These are phyloP conservation scores for Desmodus rotundus DNA, from an alignment of 2,113 vertebrate genomes.

Conservation along the genomic window DNA sequence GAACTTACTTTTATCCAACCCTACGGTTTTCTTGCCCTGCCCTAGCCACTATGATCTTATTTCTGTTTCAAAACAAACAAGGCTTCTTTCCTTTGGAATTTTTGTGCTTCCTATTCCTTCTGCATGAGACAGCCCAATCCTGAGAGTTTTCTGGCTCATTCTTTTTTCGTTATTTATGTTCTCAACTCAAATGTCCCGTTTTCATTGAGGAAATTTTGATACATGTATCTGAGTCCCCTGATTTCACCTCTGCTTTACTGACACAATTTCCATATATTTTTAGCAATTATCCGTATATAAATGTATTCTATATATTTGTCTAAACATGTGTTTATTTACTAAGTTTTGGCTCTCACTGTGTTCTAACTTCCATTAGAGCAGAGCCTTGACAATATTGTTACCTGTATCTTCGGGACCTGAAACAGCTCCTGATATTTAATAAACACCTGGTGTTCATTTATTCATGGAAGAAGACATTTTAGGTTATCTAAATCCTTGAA, in stretches of 20 bases:
- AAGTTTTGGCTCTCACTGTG: background rate
- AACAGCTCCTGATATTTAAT: background rate
- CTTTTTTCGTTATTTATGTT: background rate
- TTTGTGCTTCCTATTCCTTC: background rate
- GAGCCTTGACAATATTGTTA: too few species aligned
- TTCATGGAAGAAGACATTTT: background rate
- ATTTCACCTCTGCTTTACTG: background rate
- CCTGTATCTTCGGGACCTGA: background rate
- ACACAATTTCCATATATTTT: background rate
- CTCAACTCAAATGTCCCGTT: background rate
- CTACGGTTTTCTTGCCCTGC: background rate
- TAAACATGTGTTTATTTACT: background rate
- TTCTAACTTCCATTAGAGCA: background rate
- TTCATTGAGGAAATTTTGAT: background rate
- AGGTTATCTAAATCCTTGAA: background rate
- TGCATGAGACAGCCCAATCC: background rate
- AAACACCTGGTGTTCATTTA: background rate
- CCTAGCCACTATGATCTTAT: accelerated
- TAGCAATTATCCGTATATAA: background rate
- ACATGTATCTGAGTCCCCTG: accelerated
- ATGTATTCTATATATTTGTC: background rate
- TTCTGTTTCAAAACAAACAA: background rate
- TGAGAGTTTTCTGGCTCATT: background rate
- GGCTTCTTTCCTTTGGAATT: background rate
- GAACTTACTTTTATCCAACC: background rate